These are phyloP conservation scores for Xylota sylvarum DNA, from an alignment of 2,888 invertebrate species.

Conservation along the genomic window DNA sequence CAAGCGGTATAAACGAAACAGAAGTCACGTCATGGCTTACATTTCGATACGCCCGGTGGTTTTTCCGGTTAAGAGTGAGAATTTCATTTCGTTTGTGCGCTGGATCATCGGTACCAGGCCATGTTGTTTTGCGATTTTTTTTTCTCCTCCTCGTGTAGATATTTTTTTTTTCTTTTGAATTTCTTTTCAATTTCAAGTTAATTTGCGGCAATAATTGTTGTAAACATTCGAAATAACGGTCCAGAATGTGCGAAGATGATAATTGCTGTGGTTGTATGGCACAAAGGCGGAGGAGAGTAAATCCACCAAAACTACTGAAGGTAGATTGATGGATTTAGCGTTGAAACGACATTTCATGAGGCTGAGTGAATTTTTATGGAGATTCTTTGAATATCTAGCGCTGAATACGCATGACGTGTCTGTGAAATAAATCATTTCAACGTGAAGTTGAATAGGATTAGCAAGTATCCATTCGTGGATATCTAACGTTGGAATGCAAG, in stretches of 20 bases:
- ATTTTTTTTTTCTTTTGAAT: not conserved
- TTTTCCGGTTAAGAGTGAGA: slow-evolving; percentile 6
- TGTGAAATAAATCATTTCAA: slow-evolving; percentile 32
- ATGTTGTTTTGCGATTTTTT: not conserved
- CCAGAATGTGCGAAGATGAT: slow-evolving; percentile 20
- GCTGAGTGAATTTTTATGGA: slow-evolving; percentile 3
- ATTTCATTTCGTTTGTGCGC: not conserved
- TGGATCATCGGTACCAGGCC: not conserved
- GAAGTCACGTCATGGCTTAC: slow-evolving; percentile 14
- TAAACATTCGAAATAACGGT: slow-evolving; percentile 47
- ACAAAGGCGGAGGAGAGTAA: not conserved
- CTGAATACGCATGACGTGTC: not conserved
- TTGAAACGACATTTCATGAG: slow-evolving; percentile 32
- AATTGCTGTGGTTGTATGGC: not conserved
- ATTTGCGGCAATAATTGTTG: slow-evolving; percentile 30
- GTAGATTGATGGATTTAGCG: slow-evolving; percentile 25
- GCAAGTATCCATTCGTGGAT: slow-evolving; percentile 16
- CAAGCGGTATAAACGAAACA: slow-evolving; percentile 42
- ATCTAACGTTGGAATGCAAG: not conserved
- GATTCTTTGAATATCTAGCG: slow-evolving; percentile 4
- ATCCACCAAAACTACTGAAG: slow-evolving; percentile 7
- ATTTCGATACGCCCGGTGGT: slow-evolving; percentile 7
- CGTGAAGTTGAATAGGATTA: not conserved
- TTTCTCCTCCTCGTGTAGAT: not conserved
- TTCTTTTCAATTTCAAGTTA: slow-evolving; percentile 26